These are phyloP conservation scores for Tetrao urogallus DNA, from an alignment of 2,113 vertebrate genomes.

Conservation along the genomic window DNA sequence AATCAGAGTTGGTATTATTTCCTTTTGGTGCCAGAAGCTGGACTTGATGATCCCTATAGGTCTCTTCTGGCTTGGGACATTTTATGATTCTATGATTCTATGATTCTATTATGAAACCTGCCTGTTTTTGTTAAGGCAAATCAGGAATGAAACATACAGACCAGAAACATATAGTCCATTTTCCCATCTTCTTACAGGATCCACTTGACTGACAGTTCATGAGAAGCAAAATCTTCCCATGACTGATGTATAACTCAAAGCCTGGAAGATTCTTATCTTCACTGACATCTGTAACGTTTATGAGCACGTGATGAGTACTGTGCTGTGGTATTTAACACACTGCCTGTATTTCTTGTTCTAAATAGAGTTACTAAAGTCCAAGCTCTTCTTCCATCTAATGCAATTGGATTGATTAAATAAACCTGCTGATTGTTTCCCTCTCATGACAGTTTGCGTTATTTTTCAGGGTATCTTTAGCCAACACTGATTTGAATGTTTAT, in stretches of 20 bases:
- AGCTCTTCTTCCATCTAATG: neutral
- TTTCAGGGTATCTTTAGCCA: neutral
- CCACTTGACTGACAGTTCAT: neutral
- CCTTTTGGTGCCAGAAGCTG: neutral
- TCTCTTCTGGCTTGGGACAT: too few relatives aligned
- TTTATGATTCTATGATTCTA: too few relatives aligned
- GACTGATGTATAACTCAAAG: neutral
- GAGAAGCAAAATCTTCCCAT: neutral
- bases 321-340: neutral
- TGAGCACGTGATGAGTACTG: neutral
- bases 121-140: neutral
- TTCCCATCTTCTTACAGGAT: neutral
- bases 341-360: neutral
- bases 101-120: too few relatives aligned
- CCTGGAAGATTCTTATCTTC: neutral
- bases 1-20: neutral
- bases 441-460: neutral
- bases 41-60: too few relatives aligned
- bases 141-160: neutral
- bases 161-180: fast-evolving
- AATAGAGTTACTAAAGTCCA: neutral
- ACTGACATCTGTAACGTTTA: neutral
- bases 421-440: neutral
- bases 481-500: neutral
- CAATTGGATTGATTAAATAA: neutral